Conservation (phyloP, 2,113 vertebrate species). For the Gambusia holbrooki region DNA sequence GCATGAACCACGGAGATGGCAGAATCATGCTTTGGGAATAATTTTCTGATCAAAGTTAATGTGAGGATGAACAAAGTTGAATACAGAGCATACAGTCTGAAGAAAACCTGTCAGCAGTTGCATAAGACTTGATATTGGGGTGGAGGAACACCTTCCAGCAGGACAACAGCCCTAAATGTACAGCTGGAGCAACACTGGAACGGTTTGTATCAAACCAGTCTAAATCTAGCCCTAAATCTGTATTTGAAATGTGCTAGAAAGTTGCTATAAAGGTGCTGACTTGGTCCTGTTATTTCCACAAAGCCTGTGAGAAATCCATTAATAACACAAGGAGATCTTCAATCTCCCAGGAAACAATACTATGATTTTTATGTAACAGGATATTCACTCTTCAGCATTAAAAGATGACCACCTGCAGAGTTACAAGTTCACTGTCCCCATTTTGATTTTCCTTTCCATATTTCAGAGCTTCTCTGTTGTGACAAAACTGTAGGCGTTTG, state of each 20-base stretch:
- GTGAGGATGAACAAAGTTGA: too few species aligned
- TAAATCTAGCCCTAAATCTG: neutral
- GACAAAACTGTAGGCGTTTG: conserved; percentile 22
- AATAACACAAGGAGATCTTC: too few species aligned
- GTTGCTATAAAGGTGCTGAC: neutral
- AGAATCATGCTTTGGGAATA: too few species aligned
- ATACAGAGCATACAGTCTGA: too few species aligned
- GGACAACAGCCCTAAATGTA: too few species aligned
- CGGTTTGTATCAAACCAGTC: neutral
- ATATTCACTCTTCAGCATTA: conserved; percentile 8
- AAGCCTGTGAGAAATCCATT: neutral
- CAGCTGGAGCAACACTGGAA: neutral
- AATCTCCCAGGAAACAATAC: neutral
- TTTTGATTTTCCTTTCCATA: conserved; percentile 2
- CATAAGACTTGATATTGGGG: too few species aligned
- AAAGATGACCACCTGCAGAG: conserved; percentile 14
- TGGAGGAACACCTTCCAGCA: neutral
- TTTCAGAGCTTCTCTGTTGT: conserved; percentile 3
- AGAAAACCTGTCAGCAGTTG: too few species aligned
- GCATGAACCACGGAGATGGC: too few species aligned
- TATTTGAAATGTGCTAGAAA: neutral
- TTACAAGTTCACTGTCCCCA: conserved; percentile 26
- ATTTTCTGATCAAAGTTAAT: too few species aligned
- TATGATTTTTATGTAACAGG: conserved; percentile 9
- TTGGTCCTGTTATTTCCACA: neutral